Base-by-base conservation (phyloP, 2,888 invertebrate genomes). In the Netelia virgata region DNA sequence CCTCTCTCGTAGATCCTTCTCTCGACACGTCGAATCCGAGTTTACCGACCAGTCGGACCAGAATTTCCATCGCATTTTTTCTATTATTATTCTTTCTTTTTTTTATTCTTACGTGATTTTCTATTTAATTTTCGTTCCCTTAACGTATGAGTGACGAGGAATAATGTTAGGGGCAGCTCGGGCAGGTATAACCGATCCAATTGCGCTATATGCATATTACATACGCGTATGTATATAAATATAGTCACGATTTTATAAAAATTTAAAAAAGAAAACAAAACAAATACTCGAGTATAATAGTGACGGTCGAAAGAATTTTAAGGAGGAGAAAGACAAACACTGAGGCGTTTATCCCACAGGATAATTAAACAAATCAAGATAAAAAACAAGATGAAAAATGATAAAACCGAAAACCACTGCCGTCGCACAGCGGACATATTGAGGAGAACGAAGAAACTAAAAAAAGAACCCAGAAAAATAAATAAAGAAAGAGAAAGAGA, bases 131-230 rank as follows among this genome's bases (percentile, higher is more conserved):
- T 88, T 73, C 83, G 84, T 80, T 86, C 81, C 74, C 87, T 88
- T 87, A 36, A 36, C 36, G 83, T 88, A 89, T 87, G 90, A 85
- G 88, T 90, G 88, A 88, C 88, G 87, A 90, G 84, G 86, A 87
- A 90, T 82, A 86, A 86, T 84, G 82, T 91, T 90, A 91, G 92
- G 92, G 92, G 92, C 93, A 93, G 93, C 93, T 93, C 93, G 93
- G 93, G 93, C 93, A 93, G 93, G 92, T 91, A 88, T 89, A 91
- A 89, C 89, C 87, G 88, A 89, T 91, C 88, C 89, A 92, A 57
- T 91, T 92, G 91, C 90, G 91, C 91, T 92, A 90, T 90, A 89
- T 90, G 90, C 90, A 92, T 91, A 90, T 78, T 84, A 77, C 88
- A 90, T 90, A 91, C 87, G 89, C 91, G 90, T 92, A 91, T 90